Conservation (phyloP, 1,140 invertebrate species). For the Bactericera cockerelli region DNA sequence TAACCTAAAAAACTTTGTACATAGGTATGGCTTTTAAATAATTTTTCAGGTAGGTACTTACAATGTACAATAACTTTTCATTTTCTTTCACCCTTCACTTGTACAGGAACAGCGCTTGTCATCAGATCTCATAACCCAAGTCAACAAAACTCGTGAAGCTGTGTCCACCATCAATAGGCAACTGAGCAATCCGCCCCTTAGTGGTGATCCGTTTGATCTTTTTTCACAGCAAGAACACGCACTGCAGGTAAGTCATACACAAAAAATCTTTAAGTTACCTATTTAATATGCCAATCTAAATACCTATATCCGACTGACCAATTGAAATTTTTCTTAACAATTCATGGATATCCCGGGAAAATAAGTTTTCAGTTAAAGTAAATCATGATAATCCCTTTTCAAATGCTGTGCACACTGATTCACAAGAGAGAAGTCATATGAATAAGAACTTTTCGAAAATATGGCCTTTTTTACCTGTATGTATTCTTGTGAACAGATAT, state of each 20-base stretch:
- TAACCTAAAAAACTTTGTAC: no score
- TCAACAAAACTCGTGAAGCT: slow-evolving; percentile 40
- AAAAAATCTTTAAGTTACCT: background rate
- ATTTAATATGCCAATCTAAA: background rate
- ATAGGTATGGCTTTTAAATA: no score
- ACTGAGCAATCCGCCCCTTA: slow-evolving; percentile 33
- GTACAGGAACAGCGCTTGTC: slow-evolving; percentile 14
- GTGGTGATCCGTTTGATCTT: slow-evolving; percentile 43
- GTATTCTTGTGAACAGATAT: no score
- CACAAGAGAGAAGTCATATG: no score
- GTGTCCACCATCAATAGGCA: slow-evolving; percentile 38
- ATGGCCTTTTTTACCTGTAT: no score
- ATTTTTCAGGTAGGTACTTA: no score
- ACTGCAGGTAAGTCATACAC: slow-evolving; percentile 28
- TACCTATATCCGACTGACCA: background rate
- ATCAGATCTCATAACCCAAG: slow-evolving; percentile 37
- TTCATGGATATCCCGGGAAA: no score
- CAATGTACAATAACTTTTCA: no score
- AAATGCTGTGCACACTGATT: no score
- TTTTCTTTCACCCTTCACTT: no score
- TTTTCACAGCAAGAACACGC: slow-evolving; percentile 45
- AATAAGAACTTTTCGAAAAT: no score
- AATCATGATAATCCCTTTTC: background rate
- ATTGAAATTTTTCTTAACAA: no score
- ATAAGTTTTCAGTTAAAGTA: background rate